Percentiles rank a stretch among this genome's conserved stretches.
These are phyloP conservation scores for Lepus townsendii DNA, from an alignment of 2,797 vertebrate species.

Conservation along the genomic window DNA sequence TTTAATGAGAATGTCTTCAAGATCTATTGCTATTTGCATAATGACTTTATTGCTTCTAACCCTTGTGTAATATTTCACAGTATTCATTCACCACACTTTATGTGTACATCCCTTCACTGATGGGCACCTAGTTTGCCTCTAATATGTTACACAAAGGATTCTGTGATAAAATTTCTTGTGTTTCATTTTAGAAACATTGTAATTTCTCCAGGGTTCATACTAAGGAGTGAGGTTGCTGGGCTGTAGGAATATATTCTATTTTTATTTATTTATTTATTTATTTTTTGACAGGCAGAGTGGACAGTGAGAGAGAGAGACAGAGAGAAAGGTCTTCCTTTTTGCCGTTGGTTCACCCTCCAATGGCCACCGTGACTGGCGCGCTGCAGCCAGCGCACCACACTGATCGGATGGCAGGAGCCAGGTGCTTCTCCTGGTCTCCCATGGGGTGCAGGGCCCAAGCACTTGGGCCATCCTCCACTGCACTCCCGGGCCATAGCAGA, in stretches of 20 bases:
- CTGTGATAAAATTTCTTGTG: slow-evolving; percentile 12
- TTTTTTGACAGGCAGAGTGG: too few species aligned
- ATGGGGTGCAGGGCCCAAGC: too few species aligned
- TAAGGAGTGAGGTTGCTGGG: neutral
- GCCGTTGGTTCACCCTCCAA: too few species aligned
- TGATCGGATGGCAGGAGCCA: too few species aligned
- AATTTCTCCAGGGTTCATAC: neutral
- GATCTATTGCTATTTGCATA: slow-evolving; percentile 56
- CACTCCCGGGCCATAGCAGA: too few species aligned
- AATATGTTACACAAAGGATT: slow-evolving; percentile 26
- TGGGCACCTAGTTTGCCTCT: neutral
- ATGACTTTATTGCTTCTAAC: slow-evolving; percentile 23
- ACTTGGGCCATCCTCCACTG: too few species aligned
- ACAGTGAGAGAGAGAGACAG: too few species aligned
- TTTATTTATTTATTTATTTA: too few species aligned
- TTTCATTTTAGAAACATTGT: neutral
- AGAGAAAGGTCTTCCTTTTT: too few species aligned
- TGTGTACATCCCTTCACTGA: neutral
- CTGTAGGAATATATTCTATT: neutral
- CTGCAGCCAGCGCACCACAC: too few species aligned
- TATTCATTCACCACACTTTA: slow-evolving; percentile 8
- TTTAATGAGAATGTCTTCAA: slow-evolving; percentile 39
- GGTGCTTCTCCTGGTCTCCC: too few species aligned
- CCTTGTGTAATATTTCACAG: slow-evolving; percentile 12
- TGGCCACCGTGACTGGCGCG: too few species aligned